A percentile compares a stretch with the other conserved stretches of the same genome.
Evolutionary conservation across 2,113 vertebrate species (phyloP).

Genomic region (Catharus minimus): DNA sequence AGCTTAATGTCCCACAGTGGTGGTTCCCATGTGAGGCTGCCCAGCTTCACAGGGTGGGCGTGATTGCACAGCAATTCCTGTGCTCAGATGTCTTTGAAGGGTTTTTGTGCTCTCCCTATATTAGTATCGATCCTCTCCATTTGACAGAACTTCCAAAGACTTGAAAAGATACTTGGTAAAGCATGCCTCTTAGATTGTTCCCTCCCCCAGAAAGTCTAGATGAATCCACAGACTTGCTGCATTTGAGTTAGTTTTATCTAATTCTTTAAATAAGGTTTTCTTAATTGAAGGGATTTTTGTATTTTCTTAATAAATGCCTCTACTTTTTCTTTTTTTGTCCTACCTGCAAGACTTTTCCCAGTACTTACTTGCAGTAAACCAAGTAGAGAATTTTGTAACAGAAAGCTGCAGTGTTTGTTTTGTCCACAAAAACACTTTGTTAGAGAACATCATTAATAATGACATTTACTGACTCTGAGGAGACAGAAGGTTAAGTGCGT

Average conservation of each 20-base stretch:
- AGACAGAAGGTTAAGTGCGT: neutral
- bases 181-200: neutral
- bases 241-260: neutral
- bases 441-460: neutral
- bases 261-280: neutral
- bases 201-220: neutral
- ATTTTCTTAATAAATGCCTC: neutral
- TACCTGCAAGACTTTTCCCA: neutral
- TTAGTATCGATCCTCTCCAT: neutral
- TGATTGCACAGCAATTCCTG: neutral
- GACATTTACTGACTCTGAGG: neutral
- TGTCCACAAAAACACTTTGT: neutral
- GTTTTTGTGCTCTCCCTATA: neutral
- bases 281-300: neutral
- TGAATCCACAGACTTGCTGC: neutral
- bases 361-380: neutral
- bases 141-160: neutral
- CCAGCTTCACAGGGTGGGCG: fast-evolving
- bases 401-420: neutral
- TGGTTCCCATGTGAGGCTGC: neutral
- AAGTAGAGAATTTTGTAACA: neutral
- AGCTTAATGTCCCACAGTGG: neutral
- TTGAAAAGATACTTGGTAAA: neutral
- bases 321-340: neutral
- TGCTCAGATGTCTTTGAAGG: conserved; percentile 3